Conservation (phyloP, 2,888 invertebrate species). For the Meteorus cinctellus region DNA sequence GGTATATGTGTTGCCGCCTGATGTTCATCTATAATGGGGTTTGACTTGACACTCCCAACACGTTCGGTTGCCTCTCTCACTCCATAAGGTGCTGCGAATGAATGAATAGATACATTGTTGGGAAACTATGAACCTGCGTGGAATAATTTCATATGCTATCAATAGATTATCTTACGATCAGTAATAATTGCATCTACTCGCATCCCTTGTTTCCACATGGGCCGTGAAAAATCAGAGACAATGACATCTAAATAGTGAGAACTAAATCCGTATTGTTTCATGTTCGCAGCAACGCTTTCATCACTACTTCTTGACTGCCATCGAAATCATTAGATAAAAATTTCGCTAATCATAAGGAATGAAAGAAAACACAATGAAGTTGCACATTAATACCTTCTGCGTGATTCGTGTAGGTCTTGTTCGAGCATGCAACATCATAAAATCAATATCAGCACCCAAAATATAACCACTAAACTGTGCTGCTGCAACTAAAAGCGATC, state of each 20-base stretch:
- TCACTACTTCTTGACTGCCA: slow-evolving; percentile 81
- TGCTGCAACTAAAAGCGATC: slow-evolving; percentile 89
- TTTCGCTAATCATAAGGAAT: background rate
- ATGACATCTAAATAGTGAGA: slow-evolving; percentile 88
- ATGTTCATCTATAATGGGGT: slow-evolving; percentile 79
- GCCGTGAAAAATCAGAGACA: slow-evolving; percentile 92
- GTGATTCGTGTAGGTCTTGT: slow-evolving; percentile 86
- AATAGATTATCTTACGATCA: slow-evolving; percentile 84
- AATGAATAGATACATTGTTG: slow-evolving; percentile 19
- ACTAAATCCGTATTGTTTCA: slow-evolving; percentile 88
- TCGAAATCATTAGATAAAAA: slow-evolving; percentile 4
- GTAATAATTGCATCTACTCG: slow-evolving; percentile 94
- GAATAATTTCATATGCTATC: slow-evolving; percentile 23
- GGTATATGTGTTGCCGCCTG: slow-evolving; percentile 84
- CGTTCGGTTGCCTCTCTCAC: slow-evolving; percentile 94
- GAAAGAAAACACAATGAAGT: background rate
- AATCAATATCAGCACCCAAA: slow-evolving; percentile 95
- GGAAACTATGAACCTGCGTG: slow-evolving; percentile 14
- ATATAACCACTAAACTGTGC: slow-evolving; percentile 92
- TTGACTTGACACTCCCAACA: slow-evolving; percentile 79
- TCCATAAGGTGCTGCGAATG: slow-evolving; percentile 92
- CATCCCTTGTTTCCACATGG: slow-evolving; percentile 82
- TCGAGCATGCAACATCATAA: slow-evolving; percentile 91
- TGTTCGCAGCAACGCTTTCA: slow-evolving; percentile 91
- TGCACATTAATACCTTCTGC: slow-evolving; percentile 77